Evolutionary conservation across 2,888 invertebrate species (phyloP).

Genomic region (Sarcophaga caerulescens): DNA sequence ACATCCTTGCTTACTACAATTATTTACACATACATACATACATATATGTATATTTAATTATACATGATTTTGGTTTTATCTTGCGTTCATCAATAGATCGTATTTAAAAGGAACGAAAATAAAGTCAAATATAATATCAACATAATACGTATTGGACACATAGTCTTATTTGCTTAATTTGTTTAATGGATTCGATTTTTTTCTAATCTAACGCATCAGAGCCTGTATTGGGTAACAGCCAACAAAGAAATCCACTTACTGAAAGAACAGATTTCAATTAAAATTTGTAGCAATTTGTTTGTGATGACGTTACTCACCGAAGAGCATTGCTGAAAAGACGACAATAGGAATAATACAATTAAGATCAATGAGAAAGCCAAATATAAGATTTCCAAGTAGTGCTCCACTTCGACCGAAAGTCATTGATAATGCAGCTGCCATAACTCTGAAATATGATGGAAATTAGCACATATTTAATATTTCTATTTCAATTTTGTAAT

Average conservation of each 20-base stretch:
- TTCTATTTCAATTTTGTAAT: too few species aligned
- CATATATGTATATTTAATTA: not conserved
- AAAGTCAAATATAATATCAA: not conserved
- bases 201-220: constrained; percentile 84
- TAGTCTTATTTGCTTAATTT: constrained; percentile 13
- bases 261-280: constrained; percentile 79
- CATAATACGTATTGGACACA: not conserved
- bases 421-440: constrained; percentile 90
- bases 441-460: constrained; percentile 83
- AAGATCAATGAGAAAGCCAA: constrained; percentile 90
- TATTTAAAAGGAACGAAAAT: constrained; percentile 10
- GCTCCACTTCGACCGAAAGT: constrained; percentile 91
- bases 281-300: too few species aligned
- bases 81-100: not conserved
- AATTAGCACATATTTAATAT: not conserved
- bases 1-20: not conserved
- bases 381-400: constrained; percentile 88
- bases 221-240: constrained; percentile 89
- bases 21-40: not conserved
- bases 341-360: constrained; percentile 89
- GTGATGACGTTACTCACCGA: constrained; percentile 83
- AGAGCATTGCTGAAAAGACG: constrained; percentile 87
- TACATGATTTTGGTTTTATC: not conserved
- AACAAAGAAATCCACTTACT: constrained; percentile 89
- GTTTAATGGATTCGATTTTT: not conserved